Percentiles rank a stretch among this genome's conserved stretches.
These are phyloP conservation scores for Rhagoletis pomonella DNA, from an alignment of 1,140 invertebrate genomes.

Conservation along the genomic window DNA sequence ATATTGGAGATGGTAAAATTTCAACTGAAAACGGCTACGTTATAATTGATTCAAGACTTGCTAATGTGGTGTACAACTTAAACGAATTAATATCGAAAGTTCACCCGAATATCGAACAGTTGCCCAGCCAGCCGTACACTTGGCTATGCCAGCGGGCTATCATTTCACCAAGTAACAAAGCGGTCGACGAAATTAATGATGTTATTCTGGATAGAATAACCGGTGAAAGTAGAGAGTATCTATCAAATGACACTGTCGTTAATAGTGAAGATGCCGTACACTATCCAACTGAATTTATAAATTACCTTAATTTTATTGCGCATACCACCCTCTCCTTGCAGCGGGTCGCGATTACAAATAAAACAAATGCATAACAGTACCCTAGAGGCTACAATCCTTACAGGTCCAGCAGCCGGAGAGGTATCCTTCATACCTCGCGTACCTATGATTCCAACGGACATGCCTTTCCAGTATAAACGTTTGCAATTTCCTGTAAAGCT, in stretches of 20 bases:
- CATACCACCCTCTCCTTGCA: slow-evolving; percentile 69
- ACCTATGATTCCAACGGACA: slow-evolving; percentile 64
- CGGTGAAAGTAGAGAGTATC: no score
- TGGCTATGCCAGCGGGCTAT: background rate
- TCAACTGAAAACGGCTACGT: slow-evolving; percentile 73
- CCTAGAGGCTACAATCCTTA: slow-evolving; percentile 69
- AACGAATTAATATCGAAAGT: background rate
- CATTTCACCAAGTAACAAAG: background rate
- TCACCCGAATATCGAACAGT: background rate
- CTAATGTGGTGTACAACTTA: slow-evolving; percentile 38
- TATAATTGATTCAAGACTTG: slow-evolving; percentile 66
- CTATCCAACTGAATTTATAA: background rate
- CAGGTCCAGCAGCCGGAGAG: slow-evolving; percentile 64
- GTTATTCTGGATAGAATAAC: no score
- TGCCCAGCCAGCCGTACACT: background rate
- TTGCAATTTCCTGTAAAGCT: slow-evolving; percentile 66
- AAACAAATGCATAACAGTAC: slow-evolving; percentile 61
- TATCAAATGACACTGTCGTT: no score
- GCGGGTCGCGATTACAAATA: slow-evolving; percentile 69
- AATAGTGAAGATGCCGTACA: no score
- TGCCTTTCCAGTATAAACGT: slow-evolving; percentile 50
- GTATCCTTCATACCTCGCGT: slow-evolving; percentile 71
- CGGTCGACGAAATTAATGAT: no score
- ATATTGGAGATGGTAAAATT: slow-evolving; percentile 57
- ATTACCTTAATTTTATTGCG: slow-evolving; percentile 72